Evolutionary conservation across 53 echinoderm and acorn worm genomes (phyloP).

Genomic region (Stichopus horrens): DNA sequence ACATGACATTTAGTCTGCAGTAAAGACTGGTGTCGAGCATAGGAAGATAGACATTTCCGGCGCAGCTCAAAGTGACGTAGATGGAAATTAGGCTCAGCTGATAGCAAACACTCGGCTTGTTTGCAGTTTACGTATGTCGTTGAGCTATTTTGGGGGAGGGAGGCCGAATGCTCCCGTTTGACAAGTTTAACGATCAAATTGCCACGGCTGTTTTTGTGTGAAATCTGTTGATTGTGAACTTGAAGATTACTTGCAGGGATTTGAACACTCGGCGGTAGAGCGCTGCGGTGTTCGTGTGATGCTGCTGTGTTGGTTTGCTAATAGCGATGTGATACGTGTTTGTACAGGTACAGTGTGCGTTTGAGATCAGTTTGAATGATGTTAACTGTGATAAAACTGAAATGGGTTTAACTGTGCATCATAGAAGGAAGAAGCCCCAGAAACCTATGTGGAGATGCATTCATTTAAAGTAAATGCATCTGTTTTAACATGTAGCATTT

Average conservation of each 20-base stretch:
- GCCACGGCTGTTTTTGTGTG: conserved; percentile 22
- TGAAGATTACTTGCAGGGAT: conserved; percentile 22
- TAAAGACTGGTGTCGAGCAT: neutral
- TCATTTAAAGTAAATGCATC: neutral
- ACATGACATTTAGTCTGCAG: conserved; percentile 11
- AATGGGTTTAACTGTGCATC: neutral
- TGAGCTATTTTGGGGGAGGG: conserved; percentile 38
- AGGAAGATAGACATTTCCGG: conserved; percentile 42
- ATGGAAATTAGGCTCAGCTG: conserved; percentile 46
- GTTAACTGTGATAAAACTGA: conserved; percentile 3
- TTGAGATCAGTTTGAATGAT: neutral
- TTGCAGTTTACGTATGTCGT: conserved; percentile 40
- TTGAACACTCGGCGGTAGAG: conserved; percentile 1
- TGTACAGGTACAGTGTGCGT: neutral
- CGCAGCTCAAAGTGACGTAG: conserved; percentile 36
- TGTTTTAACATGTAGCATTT: neutral
- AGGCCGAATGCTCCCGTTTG: conserved; percentile 21
- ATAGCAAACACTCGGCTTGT: conserved; percentile 39
- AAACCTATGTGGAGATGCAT: neutral
- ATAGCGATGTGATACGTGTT: neutral
- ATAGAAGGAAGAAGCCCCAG: neutral
- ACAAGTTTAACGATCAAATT: conserved; percentile 28
- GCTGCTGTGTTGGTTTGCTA: neutral
- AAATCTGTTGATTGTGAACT: conserved; percentile 43
- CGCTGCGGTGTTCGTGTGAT: neutral